Base-by-base conservation (phyloP, 2,797 vertebrate species). In the Sebastolobus altivelis region DNA sequence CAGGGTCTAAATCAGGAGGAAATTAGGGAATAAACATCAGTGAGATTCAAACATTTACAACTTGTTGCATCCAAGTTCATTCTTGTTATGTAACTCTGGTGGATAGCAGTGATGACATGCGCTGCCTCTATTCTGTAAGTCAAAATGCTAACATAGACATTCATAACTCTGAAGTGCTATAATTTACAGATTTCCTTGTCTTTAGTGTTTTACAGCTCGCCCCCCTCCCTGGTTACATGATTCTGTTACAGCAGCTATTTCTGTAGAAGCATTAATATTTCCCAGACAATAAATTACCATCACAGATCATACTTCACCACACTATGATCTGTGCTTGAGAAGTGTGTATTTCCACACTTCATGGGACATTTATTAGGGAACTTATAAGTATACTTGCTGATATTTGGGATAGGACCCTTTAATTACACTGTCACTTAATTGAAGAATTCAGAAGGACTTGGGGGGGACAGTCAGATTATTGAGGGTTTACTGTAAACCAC, bases 191-290 rank as follows among this genome's bases (percentile, higher is more conserved):
- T 67, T 54, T 38, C 61, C 65, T 74, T 69, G 77, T 82, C 83
- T 55, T 66, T 18, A 2, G 56, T 76, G 75, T 82, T 88, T 89
- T 84, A 84, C 75, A 54, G 67, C 83, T 56, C 1, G 1, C 11
- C 56, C 70, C 58, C 49, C 68, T 62, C 46, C 46, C 33, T 31
- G 27, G 70, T 62, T 80, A 27, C 68, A 82, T 82, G 88, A 89
- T 92, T 89, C 58, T 43, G 83, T 93, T 92, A 89, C 88, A 83
- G 73, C 25, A 60, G 87, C 91, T 94, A 89, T 94, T 94, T 90
- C 81, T 81, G 84, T 88, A 59, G 71, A 82, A 75, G 75, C 79
- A 63, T 83, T 61, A 81, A 82, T 71, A 84, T 89, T 89, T 88
- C 72, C 68, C 43, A 35, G 82, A 82, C 82, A 77, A 81, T 94